phyloP scores from a whole-genome alignment of 1,140 invertebrate genomes.

The Lepidostoma basale region DNA sequence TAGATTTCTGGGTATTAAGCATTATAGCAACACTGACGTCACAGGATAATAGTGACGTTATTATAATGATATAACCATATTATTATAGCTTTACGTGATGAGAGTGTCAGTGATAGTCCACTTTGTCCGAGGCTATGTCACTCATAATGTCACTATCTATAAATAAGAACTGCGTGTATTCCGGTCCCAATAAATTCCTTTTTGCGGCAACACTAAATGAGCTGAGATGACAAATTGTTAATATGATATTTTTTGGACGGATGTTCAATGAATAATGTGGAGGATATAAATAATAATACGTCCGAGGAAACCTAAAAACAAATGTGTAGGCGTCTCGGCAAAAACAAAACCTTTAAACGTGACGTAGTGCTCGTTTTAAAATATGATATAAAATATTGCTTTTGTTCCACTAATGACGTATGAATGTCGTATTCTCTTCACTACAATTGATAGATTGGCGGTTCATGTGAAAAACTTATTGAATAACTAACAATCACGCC shows the following conservation, averaged over 20 bases:
- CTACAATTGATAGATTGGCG: too few relatives aligned
- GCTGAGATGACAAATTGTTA: constrained; percentile 1
- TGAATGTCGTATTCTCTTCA: too few relatives aligned
- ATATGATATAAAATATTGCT: too few relatives aligned
- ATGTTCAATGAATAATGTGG: background rate
- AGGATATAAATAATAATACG: background rate
- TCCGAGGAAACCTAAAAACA: background rate
- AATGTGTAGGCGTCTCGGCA: background rate
- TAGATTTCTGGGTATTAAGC: background rate
- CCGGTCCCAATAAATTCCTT: too few relatives aligned
- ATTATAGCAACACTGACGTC: background rate
- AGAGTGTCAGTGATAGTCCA: background rate
- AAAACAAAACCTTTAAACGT: too few relatives aligned
- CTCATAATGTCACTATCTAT: background rate
- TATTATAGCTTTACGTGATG: background rate
- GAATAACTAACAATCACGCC: too few relatives aligned
- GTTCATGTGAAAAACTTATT: too few relatives aligned
- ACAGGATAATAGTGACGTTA: background rate
- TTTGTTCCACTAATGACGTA: too few relatives aligned
- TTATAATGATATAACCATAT: too few relatives aligned
- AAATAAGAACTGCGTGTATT: background rate
- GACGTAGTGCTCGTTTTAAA: too few relatives aligned
- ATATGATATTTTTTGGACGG: background rate
- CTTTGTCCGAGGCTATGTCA: too few relatives aligned
- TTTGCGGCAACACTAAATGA: background rate